Evolutionary conservation across 2,888 invertebrate genomes (phyloP).

Genomic region (Sympetrum striolatum): DNA sequence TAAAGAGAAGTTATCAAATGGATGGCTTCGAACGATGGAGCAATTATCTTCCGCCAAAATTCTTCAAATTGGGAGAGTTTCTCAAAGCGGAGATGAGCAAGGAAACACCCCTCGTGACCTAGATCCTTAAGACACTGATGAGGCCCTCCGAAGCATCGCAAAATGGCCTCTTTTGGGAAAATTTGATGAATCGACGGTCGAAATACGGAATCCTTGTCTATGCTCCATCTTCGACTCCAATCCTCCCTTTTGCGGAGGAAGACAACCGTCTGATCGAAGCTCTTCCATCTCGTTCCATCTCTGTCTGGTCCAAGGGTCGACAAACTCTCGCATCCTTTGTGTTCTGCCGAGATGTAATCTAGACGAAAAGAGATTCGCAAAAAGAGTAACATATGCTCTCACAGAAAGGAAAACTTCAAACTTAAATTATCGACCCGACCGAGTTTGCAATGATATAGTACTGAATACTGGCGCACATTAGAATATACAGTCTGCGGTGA

Average conservation of each 20-base stretch:
- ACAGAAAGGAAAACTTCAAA: too few relatives aligned
- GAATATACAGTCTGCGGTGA: too few relatives aligned
- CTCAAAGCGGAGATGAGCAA: not conserved
- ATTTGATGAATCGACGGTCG: not conserved
- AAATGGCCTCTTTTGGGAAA: not conserved
- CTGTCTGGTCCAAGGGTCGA: too few relatives aligned
- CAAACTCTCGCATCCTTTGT: too few relatives aligned
- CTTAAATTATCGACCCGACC: too few relatives aligned
- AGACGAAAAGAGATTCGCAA: too few relatives aligned
- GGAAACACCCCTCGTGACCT: not conserved
- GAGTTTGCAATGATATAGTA: too few relatives aligned
- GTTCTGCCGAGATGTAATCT: too few relatives aligned
- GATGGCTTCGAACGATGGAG: not conserved
- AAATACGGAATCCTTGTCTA: not conserved
- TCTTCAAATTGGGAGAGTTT: not conserved
- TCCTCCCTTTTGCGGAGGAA: not conserved
- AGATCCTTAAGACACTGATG: not conserved
- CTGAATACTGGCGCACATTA: too few relatives aligned
- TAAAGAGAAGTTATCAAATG: slow-evolving; percentile 8
- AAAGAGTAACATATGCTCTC: too few relatives aligned
- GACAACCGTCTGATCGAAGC: too few relatives aligned
- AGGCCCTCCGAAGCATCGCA: not conserved
- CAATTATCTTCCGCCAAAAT: slow-evolving; percentile 10
- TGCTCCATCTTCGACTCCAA: not conserved
- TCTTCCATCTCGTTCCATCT: not conserved